Base-by-base conservation (phyloP, 2,797 vertebrate genomes). In the Moxostoma hubbsi region DNA sequence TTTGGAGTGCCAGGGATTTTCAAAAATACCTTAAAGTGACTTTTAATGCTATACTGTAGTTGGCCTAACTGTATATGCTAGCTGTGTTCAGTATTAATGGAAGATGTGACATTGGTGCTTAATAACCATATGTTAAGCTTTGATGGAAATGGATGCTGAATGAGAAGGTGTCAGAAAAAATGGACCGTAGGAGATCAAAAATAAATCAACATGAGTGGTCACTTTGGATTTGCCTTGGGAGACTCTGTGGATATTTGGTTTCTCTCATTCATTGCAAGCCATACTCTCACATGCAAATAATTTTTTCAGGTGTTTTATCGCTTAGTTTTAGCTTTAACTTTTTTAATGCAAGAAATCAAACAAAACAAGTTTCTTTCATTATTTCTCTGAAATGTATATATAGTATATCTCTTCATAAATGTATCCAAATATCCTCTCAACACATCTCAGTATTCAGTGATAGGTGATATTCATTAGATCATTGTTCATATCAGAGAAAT, bases 341-440 rank as follows among this genome's bases (percentile, higher is more conserved):
- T 87, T 89, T 76, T 88, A 88, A 90, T 83, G 91, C 90, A 92
- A 91, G 85, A 90, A 86, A 89, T 72, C 83, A 85, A 86, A 87
- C 78, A 80, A 81, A 82, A 45, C 36, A 54, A 24, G 82, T 75
- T 77, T 81, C 78, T 83, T 83, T 82, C 72, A 76, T 86, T 88
- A 89, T 90, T 90, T 79, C 81, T 81, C 88, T 84, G 70, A 87
- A 86, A 89, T 91, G 92, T 85, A 89, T 87, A 89, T 88, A 84
- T 0, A 36, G 36, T 77, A 66, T 36, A 36, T 54, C 15, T 57
- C 69, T 84, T 46, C 73, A 83, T 80, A 76, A 80, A 81, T 71
- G 71, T 84, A 90, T 88, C 90, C 89, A 88, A 90, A 91, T 91
- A 91, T 92, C 87, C 88, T 91, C 88, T 54, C 86, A 86, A 85